Conservation (phyloP, 2,113 vertebrate species). For the Chaetodon auriga region DNA sequence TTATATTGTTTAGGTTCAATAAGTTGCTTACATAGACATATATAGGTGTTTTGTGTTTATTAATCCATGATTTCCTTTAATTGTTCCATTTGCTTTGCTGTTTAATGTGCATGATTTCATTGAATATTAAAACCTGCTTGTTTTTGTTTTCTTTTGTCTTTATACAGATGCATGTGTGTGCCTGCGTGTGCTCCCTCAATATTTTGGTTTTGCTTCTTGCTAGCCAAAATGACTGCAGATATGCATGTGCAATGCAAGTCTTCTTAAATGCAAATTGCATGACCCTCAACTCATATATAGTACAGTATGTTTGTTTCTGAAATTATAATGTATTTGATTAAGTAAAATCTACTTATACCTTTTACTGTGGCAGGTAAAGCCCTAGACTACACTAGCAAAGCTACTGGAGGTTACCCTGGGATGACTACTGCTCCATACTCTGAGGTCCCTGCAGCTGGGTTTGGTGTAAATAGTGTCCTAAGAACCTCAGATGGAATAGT, state of each 20-base stretch:
- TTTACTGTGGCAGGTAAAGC: slow-evolving; percentile 96
- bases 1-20: slow-evolving; percentile 20
- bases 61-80: background rate
- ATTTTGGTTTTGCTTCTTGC: slow-evolving; percentile 90
- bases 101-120: slow-evolving; percentile 42
- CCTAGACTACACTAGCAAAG: slow-evolving; percentile 98
- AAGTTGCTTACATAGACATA: slow-evolving; percentile 17
- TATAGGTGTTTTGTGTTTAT: slow-evolving; percentile 7
- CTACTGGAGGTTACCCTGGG: slow-evolving; percentile 86
- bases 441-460: slow-evolving; percentile 87
- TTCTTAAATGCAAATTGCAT: slow-evolving; percentile 84
- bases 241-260: slow-evolving; percentile 87
- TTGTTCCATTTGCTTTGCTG: slow-evolving; percentile 15
- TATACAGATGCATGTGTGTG: slow-evolving; percentile 93
- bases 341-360: slow-evolving; percentile 88
- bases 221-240: slow-evolving; percentile 86
- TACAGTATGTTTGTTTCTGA: slow-evolving; percentile 28
- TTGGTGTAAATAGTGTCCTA: slow-evolving; percentile 89
- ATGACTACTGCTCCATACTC: slow-evolving; percentile 89
- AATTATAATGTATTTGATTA: slow-evolving; percentile 74
- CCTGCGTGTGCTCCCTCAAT: slow-evolving; percentile 93
- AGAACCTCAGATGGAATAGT: slow-evolving; percentile 94
- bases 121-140: slow-evolving; percentile 72
- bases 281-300: slow-evolving; percentile 74
- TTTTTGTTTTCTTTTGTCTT: slow-evolving; percentile 84